Evolutionary conservation across 2,113 vertebrate genomes (phyloP), one percentile per base, ranked within the genome.

Genomic region (Atherinomorus stipes): DNA sequence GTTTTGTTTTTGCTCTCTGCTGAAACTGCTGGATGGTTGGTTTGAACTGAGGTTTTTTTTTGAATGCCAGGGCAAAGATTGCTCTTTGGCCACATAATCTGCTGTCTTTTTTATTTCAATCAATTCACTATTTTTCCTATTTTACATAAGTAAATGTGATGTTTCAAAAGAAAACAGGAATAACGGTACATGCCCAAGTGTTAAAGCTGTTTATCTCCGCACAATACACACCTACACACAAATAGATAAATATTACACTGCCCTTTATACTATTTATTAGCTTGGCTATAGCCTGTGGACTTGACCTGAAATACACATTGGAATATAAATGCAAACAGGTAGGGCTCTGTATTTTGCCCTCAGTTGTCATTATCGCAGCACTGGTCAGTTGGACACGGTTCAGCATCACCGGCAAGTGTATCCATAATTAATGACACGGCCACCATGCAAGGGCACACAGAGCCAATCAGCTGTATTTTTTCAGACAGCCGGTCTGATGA

Each of bases 261-360:
- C 71, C 65, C 54, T 38, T 19, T 70, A 65, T 75, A 34, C 31
- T 34, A 75, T 88, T 72, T 64, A 79, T 89, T 83, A 76, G 49
- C 51, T 45, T 65, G 76, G 57, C 62, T 65, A 71, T 28, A 76
- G 28, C 68, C 44, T 74, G 18, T 49, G 70, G 71, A 81, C 62
- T 56, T 73, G 28, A 56, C 56, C 59, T 69, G 1, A 4, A 64
- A 53, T 67, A 37, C 64, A 75, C 68, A 85, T 57, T 76, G 63
- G 90, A 93, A 91, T 92, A 84, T 83, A 78, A 90, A 86, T 91
- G 78, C 45, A 13, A 11, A 8, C 74, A 71, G 73, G 76, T 72
- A 74, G 61, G 50, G 67, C 65, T 88, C 73, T 47, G 81, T 86
- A 64, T 59, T 81, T 73, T 84, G 81, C 92, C 90, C 92, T 85